Conservation (phyloP, 2,888 invertebrate species). For the Diaphora mendica region DNA sequence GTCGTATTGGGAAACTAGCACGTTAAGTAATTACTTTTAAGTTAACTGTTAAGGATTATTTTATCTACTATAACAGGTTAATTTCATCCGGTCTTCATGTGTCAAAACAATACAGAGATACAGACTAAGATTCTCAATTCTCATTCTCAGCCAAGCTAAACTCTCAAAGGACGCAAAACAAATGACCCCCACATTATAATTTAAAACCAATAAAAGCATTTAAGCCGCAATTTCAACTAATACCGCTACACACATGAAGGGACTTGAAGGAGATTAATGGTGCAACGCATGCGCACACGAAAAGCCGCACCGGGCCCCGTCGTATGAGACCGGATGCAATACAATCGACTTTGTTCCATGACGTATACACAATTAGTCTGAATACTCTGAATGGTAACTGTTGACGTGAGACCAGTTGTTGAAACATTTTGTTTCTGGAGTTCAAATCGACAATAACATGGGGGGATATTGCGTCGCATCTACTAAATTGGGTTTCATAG, state of each 20-base stretch:
- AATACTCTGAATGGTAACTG: neutral
- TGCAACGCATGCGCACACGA: neutral
- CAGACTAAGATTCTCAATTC: neutral
- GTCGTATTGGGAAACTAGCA: too few species aligned
- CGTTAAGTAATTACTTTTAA: too few species aligned
- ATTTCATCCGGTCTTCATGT: neutral
- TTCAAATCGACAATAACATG: neutral
- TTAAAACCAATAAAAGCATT: neutral
- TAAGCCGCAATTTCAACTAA: neutral
- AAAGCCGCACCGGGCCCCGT: neutral
- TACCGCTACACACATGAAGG: neutral
- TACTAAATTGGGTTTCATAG: neutral
- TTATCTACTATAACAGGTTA: neutral
- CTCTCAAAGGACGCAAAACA: neutral
- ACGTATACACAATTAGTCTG: conserved; percentile 3
- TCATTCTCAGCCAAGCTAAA: neutral
- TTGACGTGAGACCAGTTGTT: neutral
- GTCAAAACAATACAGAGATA: neutral
- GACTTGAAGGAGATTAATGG: conserved; percentile 10
- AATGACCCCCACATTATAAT: neutral
- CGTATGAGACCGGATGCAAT: conserved; percentile 11
- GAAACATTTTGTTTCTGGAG: neutral
- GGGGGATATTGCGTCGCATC: neutral
- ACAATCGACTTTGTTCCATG: conserved; percentile 6
- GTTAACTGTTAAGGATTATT: too few species aligned